Base-by-base conservation (phyloP, 1,140 invertebrate species). In the Helicoverpa armigera region DNA sequence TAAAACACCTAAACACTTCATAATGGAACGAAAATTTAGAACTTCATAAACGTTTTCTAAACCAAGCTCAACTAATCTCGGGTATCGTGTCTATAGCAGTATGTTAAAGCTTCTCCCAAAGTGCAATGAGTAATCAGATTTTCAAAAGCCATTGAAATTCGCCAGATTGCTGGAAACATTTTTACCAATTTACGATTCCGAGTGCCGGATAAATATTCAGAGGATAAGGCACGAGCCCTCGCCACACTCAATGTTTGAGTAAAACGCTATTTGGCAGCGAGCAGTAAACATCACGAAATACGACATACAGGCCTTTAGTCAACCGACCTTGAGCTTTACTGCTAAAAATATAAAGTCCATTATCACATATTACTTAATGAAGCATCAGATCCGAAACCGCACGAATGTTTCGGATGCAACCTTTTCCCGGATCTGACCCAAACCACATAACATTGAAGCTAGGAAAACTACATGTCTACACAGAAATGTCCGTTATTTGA, bases 181-280 rank as follows among this genome's bases (percentile, higher is more conserved):
- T 51, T 51, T 48, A 69, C 16, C 16, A 69, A 69, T 69, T 69
- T 50, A 51, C 65, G 16, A 69, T 69, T 69, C 65, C 48, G 65
- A 51, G 65, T 23, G 65, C 16, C 51, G 51, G 48, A 72, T 72
- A 72, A 72, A 72, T 72, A 72, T 72, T 72, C 69, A 72, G 16
- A 29, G 51, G 13, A 54, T 72, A 50, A 70, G 48, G 67, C 67
- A 53, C 16, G 14, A 31, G 23, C 51, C 56, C 69, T 23, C 14
- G 53, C 69, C 69, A 29, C 69, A 31, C 23, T 72, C 51, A 29
- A 56, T 72, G 29, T 56, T 70, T 53, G n/a, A 72, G 35, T 35
- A 35, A 72, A 72, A 56, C 14, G 53, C 23, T 35, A 72, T 31
- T 72, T 72, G 69, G 69, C 23, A 56, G 67, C 67, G 50, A n/a